Percentiles rank a stretch among this genome's conserved stretches.
Evolutionary conservation across 1,140 invertebrate species (phyloP).

Genomic region (Chlorops oryzae): DNA sequence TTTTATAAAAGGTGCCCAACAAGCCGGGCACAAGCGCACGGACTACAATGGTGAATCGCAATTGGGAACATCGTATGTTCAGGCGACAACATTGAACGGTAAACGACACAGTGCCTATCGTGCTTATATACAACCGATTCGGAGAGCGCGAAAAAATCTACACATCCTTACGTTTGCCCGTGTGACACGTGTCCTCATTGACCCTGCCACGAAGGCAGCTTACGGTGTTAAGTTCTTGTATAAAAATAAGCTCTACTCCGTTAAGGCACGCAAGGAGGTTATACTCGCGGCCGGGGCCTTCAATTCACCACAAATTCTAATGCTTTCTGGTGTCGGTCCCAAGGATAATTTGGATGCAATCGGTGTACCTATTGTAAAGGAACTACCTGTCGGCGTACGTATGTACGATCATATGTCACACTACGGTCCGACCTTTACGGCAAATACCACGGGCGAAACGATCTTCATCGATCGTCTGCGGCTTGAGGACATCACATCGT

Average conservation of each 20-base stretch:
- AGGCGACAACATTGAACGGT: slow-evolving; percentile 54
- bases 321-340: slow-evolving; percentile 75
- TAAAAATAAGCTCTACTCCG: slow-evolving; percentile 46
- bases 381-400: slow-evolving; percentile 63
- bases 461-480: slow-evolving; percentile 29
- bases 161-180: slow-evolving; percentile 54
- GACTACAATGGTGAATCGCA: slow-evolving; percentile 59
- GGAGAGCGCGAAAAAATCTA: slow-evolving; percentile 58
- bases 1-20: slow-evolving; percentile 57
- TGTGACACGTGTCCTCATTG: slow-evolving; percentile 60
- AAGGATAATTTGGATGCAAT: slow-evolving; percentile 58
- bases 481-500: slow-evolving; percentile 47
- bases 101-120: slow-evolving; percentile 52
- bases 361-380: slow-evolving; percentile 59
- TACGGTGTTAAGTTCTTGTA: slow-evolving; percentile 59
- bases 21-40: slow-evolving; percentile 52
- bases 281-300: slow-evolving; percentile 68
- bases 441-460: slow-evolving; percentile 49
- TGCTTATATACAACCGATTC: slow-evolving; percentile 55
- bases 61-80: slow-evolving; percentile 57
- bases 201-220: slow-evolving; percentile 54
- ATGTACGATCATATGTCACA: slow-evolving; percentile 70
- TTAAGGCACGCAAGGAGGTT: slow-evolving; percentile 60
- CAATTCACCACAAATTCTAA: slow-evolving; percentile 72
- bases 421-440: slow-evolving; percentile 56